phyloP scores from a whole-genome alignment of 2,888 invertebrate genomes.

The Tuta absoluta region DNA sequence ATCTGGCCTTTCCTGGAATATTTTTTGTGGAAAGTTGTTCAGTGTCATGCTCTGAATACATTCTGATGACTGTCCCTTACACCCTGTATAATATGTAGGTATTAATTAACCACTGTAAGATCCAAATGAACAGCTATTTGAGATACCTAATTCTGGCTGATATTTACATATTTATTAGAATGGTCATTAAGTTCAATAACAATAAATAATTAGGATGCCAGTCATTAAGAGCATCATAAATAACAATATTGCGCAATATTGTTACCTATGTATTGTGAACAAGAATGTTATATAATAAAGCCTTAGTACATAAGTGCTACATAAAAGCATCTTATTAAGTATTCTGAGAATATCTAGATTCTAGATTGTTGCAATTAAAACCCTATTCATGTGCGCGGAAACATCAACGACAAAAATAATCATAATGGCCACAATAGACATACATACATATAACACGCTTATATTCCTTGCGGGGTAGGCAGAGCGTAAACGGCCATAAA shows the following conservation, averaged over 20 bases:
- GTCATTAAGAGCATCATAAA: not conserved
- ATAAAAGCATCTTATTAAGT: not conserved
- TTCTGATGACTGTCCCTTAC: too few species aligned
- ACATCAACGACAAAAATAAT: constrained; percentile 25
- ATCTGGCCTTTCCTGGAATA: too few species aligned
- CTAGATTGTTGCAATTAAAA: constrained; percentile 40
- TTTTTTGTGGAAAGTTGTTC: too few species aligned
- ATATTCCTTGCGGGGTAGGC: too few species aligned
- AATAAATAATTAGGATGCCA: not conserved
- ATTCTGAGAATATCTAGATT: constrained; percentile 33
- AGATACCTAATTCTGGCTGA: too few species aligned
- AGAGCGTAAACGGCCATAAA: too few species aligned
- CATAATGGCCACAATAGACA: not conserved
- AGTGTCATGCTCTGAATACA: too few species aligned
- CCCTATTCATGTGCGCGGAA: constrained; percentile 40
- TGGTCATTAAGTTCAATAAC: too few species aligned
- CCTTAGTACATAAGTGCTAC: not conserved
- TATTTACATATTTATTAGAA: not conserved
- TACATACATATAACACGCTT: too few species aligned
- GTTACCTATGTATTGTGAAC: not conserved
- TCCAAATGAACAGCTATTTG: too few species aligned
- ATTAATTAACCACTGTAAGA: too few species aligned
- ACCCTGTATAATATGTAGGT: too few species aligned
- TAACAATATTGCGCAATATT: not conserved
- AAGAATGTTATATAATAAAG: not conserved